Percentiles rank a stretch among this genome's conserved stretches.
Conservation (phyloP, 2,113 vertebrate species). For the Ginglymostoma cirratum region DNA sequence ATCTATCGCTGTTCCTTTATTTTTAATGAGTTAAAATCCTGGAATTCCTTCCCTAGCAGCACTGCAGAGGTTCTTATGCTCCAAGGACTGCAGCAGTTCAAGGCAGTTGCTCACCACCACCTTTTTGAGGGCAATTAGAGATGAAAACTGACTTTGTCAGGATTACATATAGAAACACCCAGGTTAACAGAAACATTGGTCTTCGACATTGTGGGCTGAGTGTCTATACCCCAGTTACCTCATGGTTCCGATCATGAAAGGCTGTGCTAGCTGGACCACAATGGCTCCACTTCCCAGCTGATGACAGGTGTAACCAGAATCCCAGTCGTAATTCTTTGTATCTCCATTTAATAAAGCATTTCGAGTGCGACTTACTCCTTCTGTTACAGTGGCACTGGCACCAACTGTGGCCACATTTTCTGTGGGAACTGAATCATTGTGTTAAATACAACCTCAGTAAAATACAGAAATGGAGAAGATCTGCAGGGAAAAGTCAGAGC, state of each 20-base stretch:
- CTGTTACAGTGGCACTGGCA: constrained; percentile 85
- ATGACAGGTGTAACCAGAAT: constrained; percentile 95
- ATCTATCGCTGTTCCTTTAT: too few species aligned
- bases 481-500: not conserved
- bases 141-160: too few species aligned
- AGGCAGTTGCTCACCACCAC: too few species aligned
- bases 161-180: too few species aligned
- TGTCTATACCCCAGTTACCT: constrained; percentile 49
- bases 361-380: constrained; percentile 90
- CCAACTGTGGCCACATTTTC: constrained; percentile 88
- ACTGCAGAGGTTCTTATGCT: too few species aligned
- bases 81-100: too few species aligned
- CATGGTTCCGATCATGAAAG: constrained; percentile 80
- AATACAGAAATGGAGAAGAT: constrained; percentile 39
- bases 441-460: constrained; percentile 41
- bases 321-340: constrained; percentile 96
- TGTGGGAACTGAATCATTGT: constrained; percentile 63
- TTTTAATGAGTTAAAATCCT: too few species aligned
- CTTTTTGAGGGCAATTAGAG: too few species aligned
- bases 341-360: constrained; percentile 93
- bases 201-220: not conserved
- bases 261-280: constrained; percentile 91
- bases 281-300: constrained; percentile 94
- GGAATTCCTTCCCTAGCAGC: too few species aligned
- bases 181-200: not conserved